A percentile compares a stretch with the other conserved stretches of the same genome.
phyloP scores from a whole-genome alignment of 1,140 invertebrate genomes.

The Panagrolaimus sp. region DNA sequence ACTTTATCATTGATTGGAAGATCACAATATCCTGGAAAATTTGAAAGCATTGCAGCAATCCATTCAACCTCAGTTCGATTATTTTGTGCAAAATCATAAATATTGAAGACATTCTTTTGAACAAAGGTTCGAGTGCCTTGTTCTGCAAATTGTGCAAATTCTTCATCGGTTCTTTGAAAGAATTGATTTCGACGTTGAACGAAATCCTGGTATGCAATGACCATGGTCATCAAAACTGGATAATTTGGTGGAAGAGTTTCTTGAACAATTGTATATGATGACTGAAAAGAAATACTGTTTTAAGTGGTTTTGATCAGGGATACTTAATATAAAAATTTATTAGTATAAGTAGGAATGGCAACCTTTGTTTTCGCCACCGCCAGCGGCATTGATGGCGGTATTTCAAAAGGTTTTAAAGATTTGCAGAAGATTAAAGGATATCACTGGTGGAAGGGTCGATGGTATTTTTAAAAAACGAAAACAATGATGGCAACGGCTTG shows the following conservation, averaged over 20 bases:
- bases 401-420: no score
- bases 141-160: background rate
- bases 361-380: no score
- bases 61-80: conserved; percentile 31
- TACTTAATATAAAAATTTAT: no score
- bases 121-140: background rate
- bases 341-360: no score
- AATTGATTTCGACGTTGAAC: background rate
- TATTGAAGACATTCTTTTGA: conserved; percentile 12
- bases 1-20: conserved; percentile 31
- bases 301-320: no score
- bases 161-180: background rate
- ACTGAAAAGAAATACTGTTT: background rate
- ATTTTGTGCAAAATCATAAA: conserved; percentile 23
- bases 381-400: no score
- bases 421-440: no score
- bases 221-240: background rate
- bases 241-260: background rate
- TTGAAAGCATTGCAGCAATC: conserved; percentile 31
- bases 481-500: no score
- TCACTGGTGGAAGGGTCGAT: no score
- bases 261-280: background rate
- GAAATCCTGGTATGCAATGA: background rate
- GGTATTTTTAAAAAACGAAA: no score
- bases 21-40: conserved; percentile 26